These are phyloP conservation scores for Hylaeus volcanicus DNA, from an alignment of 1,140 invertebrate genomes.

Conservation along the genomic window DNA sequence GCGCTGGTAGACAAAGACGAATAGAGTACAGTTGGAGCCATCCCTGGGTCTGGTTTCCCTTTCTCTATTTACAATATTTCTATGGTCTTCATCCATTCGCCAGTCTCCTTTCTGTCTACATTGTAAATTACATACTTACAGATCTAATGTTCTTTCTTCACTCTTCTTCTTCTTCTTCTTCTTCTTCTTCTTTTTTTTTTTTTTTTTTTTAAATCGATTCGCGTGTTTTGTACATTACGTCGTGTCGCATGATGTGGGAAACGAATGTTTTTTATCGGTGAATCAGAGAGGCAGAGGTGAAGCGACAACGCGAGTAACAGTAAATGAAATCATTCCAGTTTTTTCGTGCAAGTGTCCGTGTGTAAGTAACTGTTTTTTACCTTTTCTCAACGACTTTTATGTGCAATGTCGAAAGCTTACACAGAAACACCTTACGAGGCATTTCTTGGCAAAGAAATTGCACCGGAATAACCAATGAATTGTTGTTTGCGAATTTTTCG, in stretches of 20 bases:
- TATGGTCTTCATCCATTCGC: background rate
- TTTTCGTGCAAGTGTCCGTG: constrained; percentile 19
- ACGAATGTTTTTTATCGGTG: background rate
- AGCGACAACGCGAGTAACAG: constrained; percentile 20
- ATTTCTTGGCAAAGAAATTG: background rate
- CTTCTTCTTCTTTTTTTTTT: background rate
- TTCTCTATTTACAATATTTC: no score
- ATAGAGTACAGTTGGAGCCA: no score
- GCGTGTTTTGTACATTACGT: constrained; percentile 1
- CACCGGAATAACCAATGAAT: constrained; percentile 10
- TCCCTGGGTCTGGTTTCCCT: no score
- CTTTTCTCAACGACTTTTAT: background rate
- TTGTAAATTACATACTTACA: background rate
- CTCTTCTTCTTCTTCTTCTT: no score
- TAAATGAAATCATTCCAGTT: constrained; percentile 35
- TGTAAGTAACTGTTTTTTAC: constrained; percentile 9
- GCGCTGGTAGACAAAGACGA: no score
- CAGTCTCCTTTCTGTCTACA: constrained; percentile 2
- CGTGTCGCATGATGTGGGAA: background rate
- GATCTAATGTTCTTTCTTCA: background rate
- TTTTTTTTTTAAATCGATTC: background rate
- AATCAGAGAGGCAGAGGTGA: background rate
- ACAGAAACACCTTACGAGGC: background rate
- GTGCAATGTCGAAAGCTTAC: constrained; percentile 18
- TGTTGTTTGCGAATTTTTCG: background rate